Evolutionary conservation across 2,113 vertebrate genomes (phyloP).

Genomic region (Ascaphus truei): DNA sequence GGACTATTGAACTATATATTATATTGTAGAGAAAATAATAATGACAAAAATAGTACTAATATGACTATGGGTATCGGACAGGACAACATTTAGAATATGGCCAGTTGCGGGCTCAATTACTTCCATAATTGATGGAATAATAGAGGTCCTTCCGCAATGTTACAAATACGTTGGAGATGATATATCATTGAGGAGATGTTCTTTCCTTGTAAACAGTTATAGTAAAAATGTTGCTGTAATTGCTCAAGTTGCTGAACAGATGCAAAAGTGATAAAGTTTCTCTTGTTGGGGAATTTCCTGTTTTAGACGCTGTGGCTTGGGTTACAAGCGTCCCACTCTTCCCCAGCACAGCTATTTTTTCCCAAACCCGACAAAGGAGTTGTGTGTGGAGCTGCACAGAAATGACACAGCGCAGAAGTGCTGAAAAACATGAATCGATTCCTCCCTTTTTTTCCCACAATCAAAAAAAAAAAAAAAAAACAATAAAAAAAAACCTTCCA

Average conservation of each 20-base stretch:
- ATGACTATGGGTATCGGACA: too few species aligned
- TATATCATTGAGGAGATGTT: neutral
- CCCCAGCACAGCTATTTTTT: neutral
- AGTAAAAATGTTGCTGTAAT: neutral
- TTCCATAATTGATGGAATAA: neutral
- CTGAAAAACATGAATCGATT: neutral
- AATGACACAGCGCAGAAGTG: neutral
- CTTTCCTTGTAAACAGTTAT: conserved; percentile 3
- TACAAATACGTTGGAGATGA: neutral
- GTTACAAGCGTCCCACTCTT: neutral
- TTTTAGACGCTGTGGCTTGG: neutral
- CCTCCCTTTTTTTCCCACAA: conserved; percentile 1
- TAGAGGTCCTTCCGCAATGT: neutral
- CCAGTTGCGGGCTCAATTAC: conserved; percentile 11
- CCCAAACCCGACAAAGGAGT: neutral
- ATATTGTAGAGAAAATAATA: too few species aligned
- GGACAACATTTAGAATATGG: neutral
- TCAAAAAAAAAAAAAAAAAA: too few species aligned
- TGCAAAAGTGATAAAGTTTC: neutral
- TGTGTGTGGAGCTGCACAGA: neutral
- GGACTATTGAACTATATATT: too few species aligned
- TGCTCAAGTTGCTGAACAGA: conserved; percentile 1
- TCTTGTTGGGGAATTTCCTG: neutral
- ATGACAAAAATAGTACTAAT: too few species aligned
- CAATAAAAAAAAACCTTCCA: too few species aligned